Evolutionary conservation across 2,797 vertebrate genomes (phyloP), one percentile per base, ranked within the genome.

Genomic region (Capromys pilorides): DNA sequence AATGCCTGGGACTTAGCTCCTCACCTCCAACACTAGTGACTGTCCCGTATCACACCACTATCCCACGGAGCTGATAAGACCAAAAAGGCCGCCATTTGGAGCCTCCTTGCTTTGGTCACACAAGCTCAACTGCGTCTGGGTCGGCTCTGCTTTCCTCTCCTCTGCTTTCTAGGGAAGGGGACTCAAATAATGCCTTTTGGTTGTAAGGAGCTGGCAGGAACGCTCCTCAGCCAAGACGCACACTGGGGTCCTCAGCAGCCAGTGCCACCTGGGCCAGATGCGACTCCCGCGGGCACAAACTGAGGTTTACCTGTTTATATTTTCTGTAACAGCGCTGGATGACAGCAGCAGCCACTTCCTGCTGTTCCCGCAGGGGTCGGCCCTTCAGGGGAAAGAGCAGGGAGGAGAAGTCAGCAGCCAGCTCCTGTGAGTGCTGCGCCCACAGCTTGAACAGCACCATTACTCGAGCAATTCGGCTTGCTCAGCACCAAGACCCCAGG

Each of bases 271-370:
- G 61, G 61, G 14, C 0, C 0, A n/a, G 51, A 28, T 2, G 0
- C 66, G 1, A 5, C 11, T 22, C 45, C 92, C 88, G 62, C 3
- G 19, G 16, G 24, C 81, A 28, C 12, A 13, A 33, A 2, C 81
- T 10, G 59, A 22, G 75, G 14, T 98, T 98, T 99, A 99, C 99
- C 99, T 99, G 99, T 98, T 99, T 99, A 97, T 99, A 99, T 97
- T 99, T 99, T 98, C 99, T 99, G 98, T 99, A 99, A 98, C 99
- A 99, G 96, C 99, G 99, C 97, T 99, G 99, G 98, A 99, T 99
- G 97, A 99, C 99, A 94, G 99, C 99, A 0, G 99, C 99, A 51
- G 99, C 99, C 97, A 99, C 99, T 97, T 99, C 99, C 96, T 99
- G 99, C 98, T 99, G 99, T 94, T 99, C 99, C 97, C 99, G 98